Evolutionary conservation across 2,888 invertebrate species (phyloP).

Genomic region (Danaus chrysippus): DNA sequence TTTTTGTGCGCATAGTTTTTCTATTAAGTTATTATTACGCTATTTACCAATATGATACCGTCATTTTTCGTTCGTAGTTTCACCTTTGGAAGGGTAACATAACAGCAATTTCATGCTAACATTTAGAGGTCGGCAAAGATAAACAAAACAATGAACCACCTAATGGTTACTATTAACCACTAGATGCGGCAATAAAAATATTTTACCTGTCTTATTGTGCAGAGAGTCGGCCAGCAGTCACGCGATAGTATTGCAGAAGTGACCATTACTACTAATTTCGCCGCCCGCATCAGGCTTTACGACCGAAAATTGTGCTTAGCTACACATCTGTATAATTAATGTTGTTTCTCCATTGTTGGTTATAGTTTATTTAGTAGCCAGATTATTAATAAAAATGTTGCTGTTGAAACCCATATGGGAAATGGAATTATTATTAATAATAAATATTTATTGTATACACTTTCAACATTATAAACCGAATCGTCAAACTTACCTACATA

Average conservation of each 20-base stretch:
- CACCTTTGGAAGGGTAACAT: constrained; percentile 5
- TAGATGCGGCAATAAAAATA: constrained; percentile 62
- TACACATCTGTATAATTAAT: constrained; percentile 11
- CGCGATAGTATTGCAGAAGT: constrained; percentile 49
- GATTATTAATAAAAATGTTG: no score
- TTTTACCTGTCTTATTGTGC: constrained; percentile 53
- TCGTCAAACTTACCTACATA: no score
- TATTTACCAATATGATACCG: constrained; percentile 6
- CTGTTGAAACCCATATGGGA: no score
- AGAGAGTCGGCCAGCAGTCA: constrained; percentile 46
- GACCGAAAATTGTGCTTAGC: constrained; percentile 30
- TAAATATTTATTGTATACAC: no score
- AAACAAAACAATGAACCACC: constrained; percentile 56
- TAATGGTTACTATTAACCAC: constrained; percentile 58
- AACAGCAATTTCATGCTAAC: constrained; percentile 3
- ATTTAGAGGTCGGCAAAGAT: constrained; percentile 31
- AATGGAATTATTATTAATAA: no score
- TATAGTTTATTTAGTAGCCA: not conserved
- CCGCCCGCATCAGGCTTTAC: constrained; percentile 36
- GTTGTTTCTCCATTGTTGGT: not conserved
- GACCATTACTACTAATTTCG: constrained; percentile 58
- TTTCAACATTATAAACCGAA: no score
- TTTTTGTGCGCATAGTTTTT: not conserved
- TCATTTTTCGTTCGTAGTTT: constrained; percentile 4
- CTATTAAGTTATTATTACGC: not conserved